Evolutionary conservation across 2,888 invertebrate genomes (phyloP), one percentile per base, ranked within the genome.

Genomic region (Venustoraphidia nigricollis): DNA sequence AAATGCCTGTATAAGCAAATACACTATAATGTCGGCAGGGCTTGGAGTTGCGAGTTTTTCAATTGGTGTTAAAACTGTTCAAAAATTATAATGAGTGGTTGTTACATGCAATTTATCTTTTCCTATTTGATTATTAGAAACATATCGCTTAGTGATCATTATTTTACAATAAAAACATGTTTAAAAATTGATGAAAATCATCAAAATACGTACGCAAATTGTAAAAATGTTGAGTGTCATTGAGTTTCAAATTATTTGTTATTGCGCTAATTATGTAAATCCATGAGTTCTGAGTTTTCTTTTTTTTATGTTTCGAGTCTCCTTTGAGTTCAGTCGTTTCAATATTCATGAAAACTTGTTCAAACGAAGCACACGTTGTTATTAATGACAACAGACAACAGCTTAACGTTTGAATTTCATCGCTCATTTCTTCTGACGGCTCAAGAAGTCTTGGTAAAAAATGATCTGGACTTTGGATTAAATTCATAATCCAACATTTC

Each of bases 221-320:
- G 53, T 74, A 75, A 60, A 73, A 74, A 58, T 73, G 69, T 56
- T 72, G 70, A 9, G 68, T 65, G 55, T 73, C 70, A 46, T 66
- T 70, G 41, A 68, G 68, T 53, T 67, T 68, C 36, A 76, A 61
- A 60, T 70, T 70, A 9, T 69, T 65, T 9, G 70, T 63, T 34
- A 74, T 64, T 8, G 67, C 62, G 51, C 67, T 64, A 17, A 73
- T 65, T 38, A 75, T 61, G 52, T 61, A 61, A 5, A 62, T 61
- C 73, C 73, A 74, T 13, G 61, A 57, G 6, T 49, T 27, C 27
- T 27, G 27, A 27, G 57, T 34, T 48, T 53, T 47, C 14, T 42
- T 42, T n/a, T 35, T 17, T 27, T 52, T 45, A 13, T 45, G 36
- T 39, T 47, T 47, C 36, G 9, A 39, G 1, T 44, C 43, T 36